A percentile compares a stretch with the other conserved stretches of the same genome.
phyloP scores from a whole-genome alignment of 2,113 vertebrate species.

The Alces alces region DNA sequence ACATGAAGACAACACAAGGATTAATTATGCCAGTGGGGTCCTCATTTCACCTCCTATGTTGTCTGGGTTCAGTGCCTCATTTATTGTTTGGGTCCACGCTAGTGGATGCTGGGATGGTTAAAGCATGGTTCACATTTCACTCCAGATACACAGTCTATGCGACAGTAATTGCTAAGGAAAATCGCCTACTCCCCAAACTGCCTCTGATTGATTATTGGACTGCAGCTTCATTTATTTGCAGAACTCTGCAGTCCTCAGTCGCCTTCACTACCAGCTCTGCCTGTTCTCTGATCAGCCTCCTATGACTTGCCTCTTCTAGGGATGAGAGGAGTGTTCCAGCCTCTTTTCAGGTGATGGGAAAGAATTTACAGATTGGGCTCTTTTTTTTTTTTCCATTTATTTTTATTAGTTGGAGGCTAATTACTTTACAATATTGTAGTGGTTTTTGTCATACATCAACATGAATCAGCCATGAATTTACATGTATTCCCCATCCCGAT shows the following conservation, averaged over 20 bases:
- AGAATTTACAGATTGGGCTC: background rate
- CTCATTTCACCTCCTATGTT: background rate
- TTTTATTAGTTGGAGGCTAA: too few relatives aligned
- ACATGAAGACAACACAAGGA: background rate
- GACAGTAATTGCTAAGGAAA: background rate
- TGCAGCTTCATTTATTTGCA: background rate
- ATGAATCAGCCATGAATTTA: too few relatives aligned
- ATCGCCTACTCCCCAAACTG: background rate
- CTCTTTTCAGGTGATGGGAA: background rate
- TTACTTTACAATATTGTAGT: too few relatives aligned
- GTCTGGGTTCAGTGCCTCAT: background rate
- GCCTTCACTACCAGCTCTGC: background rate
- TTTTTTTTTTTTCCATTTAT: background rate
- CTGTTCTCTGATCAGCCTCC: background rate
- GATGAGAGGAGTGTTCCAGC: background rate
- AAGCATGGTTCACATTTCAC: background rate
- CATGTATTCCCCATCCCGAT: too few relatives aligned
- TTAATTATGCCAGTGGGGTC: background rate
- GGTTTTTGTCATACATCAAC: too few relatives aligned
- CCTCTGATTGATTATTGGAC: background rate
- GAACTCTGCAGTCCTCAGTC: background rate
- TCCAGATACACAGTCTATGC: background rate
- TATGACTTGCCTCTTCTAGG: background rate
- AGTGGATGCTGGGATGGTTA: background rate
- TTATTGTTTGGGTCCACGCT: background rate